phyloP scores from a whole-genome alignment of 2,113 vertebrate species.

The Phaethon lepturus region DNA sequence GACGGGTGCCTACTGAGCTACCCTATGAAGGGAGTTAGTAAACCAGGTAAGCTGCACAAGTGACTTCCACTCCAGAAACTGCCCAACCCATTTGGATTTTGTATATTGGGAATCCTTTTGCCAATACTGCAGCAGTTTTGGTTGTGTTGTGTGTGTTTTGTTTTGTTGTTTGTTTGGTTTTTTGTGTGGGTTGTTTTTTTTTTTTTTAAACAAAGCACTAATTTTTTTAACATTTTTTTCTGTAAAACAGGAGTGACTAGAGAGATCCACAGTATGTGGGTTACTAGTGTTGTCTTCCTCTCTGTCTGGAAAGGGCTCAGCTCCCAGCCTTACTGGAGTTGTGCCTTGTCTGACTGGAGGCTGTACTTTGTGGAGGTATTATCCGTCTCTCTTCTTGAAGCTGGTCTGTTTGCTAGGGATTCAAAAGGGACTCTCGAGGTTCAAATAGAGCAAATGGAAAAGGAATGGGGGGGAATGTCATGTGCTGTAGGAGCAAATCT shows the following conservation, averaged over 20 bases:
- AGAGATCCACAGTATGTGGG: too few species aligned
- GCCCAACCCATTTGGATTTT: not conserved
- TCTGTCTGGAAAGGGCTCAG: not conserved
- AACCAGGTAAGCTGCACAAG: not conserved
- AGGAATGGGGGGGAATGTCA: not conserved
- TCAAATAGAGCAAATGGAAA: not conserved
- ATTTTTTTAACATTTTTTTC: not conserved
- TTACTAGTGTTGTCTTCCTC: not conserved
- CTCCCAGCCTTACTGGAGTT: not conserved
- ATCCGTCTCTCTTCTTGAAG: not conserved
- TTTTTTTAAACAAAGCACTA: not conserved
- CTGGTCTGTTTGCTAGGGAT: not conserved
- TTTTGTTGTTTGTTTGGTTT: not conserved
- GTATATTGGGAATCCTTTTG: not conserved
- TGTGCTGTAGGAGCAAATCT: not conserved
- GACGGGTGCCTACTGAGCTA: not conserved
- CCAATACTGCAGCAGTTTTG: not conserved
- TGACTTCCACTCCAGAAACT: not conserved
- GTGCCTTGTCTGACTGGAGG: not conserved
- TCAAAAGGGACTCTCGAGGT: not conserved
- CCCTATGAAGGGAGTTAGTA: not conserved
- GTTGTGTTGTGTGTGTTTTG: too few species aligned
- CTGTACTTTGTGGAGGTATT: not conserved
- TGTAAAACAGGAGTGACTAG: not conserved
- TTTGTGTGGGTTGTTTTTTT: not conserved